Evolutionary conservation across 2,888 invertebrate genomes (phyloP).

Genomic region (Xestia sexstrigata): DNA sequence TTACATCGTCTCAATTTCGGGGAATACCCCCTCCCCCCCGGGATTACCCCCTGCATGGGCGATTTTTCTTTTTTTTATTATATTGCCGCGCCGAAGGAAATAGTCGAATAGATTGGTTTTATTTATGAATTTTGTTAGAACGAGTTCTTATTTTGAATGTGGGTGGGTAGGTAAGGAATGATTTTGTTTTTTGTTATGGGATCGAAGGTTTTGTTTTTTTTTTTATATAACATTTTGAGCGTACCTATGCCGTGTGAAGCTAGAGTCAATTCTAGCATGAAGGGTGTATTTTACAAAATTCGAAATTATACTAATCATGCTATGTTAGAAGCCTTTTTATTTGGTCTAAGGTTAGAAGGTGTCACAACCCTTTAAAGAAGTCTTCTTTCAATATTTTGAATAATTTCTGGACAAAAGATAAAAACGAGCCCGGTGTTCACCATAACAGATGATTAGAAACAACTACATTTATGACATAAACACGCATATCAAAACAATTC

Average conservation of each 20-base stretch:
- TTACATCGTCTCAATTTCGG: slow-evolving; percentile 86
- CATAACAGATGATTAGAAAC: neutral
- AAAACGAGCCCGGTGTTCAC: neutral
- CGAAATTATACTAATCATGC: no score
- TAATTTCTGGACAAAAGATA: neutral
- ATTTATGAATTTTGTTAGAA: slow-evolving; percentile 56
- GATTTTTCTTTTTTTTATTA: slow-evolving; percentile 76
- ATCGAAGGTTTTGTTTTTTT: neutral
- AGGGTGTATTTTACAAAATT: neutral
- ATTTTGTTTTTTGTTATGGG: neutral
- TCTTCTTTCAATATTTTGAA: neutral
- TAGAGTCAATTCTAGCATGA: neutral
- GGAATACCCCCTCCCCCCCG: slow-evolving; percentile 70
- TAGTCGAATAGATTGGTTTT: slow-evolving; percentile 66
- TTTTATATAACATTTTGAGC: neutral
- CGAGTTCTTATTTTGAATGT: slow-evolving; percentile 46
- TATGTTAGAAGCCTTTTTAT: neutral
- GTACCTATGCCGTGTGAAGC: neutral
- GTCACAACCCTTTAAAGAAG: neutral
- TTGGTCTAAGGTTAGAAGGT: neutral
- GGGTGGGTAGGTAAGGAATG: neutral
- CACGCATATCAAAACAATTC: no score
- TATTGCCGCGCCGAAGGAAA: slow-evolving; percentile 58
- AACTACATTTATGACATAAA: neutral
- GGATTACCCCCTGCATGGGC: slow-evolving; percentile 75